Evolutionary conservation across 2,797 vertebrate genomes (phyloP), one percentile per base, ranked within the genome.

Genomic region (Chelidonichthys spinosus): DNA sequence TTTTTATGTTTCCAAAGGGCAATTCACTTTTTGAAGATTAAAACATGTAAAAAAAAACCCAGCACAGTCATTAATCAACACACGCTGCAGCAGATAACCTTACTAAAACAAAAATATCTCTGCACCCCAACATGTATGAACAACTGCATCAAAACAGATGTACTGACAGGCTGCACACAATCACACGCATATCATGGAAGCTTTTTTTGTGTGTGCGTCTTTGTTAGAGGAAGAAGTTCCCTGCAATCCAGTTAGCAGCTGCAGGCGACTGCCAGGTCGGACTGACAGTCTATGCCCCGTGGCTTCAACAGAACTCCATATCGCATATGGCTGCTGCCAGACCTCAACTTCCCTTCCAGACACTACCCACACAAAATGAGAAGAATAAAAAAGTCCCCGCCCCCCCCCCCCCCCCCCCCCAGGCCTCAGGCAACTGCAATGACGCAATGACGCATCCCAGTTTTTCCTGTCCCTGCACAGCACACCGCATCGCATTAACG

Each of bases 321-420:
- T 80, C 63, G 49, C 46, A 62, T 33, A 25, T 54, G 72, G 50
- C 74, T 69, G 54, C 79, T 66, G 68, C 60, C 81, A 84, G 63
- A 81, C 63, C 37, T 62, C 43, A 33, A 43, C 35, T 74, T 42
- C 37, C n/a, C 54, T 64, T 37, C 32, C 69, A 79, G 52, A 69
- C 61, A 47, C 47, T 10, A 60, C 37, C 37, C 18, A 39, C 56
- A 47, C 53, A 40, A 13, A 67, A 46, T 2, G 25, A 25, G 25
- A 25, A 25, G 25, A 25, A 25, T 25, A 25, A 25, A 25, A 25
- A 25, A 25, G 25, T 25, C 25, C 25, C 25, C 25, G 1, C 25
- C 25, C 25, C 25, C 25, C 25, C 25, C 25, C 25, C 25, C 25
- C 25, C 25, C 25, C 35, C 33, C 53, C 63, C 37, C 10, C 54